phyloP scores from a whole-genome alignment of 2,113 vertebrate species.

The Phoxinus phoxinus region DNA sequence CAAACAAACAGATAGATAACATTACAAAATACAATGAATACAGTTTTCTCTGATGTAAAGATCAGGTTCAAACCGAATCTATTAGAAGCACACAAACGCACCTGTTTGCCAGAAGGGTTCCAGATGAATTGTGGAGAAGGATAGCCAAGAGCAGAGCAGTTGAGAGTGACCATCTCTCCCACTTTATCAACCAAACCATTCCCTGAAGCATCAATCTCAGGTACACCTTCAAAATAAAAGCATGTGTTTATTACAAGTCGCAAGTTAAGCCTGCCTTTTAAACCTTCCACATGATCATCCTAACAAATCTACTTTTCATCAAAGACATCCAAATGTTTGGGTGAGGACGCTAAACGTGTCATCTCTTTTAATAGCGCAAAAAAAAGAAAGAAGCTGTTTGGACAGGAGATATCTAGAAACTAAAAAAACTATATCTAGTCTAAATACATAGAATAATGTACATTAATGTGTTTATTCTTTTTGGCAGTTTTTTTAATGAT shows the following conservation, averaged over 20 bases:
- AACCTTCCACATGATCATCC: not conserved
- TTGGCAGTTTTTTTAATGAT: no score
- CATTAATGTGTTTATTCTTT: no score
- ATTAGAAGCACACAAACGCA: constrained; percentile 56
- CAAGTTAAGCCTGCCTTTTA: not conserved
- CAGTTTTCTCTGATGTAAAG: not conserved
- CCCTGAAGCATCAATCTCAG: constrained; percentile 45
- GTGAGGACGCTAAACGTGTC: no score
- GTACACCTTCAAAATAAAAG: constrained; percentile 56
- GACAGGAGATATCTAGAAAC: no score
- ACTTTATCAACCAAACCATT: constrained; percentile 37
- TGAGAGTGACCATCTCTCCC: constrained; percentile 63
- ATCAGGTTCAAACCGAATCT: not conserved
- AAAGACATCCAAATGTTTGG: no score
- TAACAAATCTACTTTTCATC: not conserved
- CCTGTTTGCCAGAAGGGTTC: constrained; percentile 67
- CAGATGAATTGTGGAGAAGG: constrained; percentile 76
- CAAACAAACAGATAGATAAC: constrained; percentile 18
- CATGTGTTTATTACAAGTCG: not conserved
- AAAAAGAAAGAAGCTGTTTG: no score
- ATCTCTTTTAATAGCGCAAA: no score
- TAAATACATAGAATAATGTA: no score
- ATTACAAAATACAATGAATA: not conserved
- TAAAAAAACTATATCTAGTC: no score
- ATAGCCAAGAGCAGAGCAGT: constrained; percentile 71